A percentile compares a stretch with the other conserved stretches of the same genome.
These are phyloP conservation scores for Anneissia japonica DNA, from an alignment of 35 echinoderm and acorn worm species.

Conservation along the genomic window DNA sequence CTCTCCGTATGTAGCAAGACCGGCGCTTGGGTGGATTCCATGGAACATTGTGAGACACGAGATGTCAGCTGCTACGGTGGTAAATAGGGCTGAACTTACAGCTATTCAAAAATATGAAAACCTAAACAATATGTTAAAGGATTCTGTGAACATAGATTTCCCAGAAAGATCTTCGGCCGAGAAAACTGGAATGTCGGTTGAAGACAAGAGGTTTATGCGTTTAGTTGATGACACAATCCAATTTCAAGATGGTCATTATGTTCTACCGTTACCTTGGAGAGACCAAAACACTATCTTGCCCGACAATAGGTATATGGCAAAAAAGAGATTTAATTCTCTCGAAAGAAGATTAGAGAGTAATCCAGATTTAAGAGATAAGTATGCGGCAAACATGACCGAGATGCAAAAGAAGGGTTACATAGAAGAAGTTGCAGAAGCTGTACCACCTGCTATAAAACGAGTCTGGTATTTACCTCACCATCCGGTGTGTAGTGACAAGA, in stretches of 20 bases:
- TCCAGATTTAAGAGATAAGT: neutral
- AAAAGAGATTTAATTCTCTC: neutral
- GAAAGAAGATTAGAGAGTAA: conserved; percentile 18
- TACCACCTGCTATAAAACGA: neutral
- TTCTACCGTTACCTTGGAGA: conserved; percentile 6
- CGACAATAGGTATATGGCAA: conserved; percentile 4
- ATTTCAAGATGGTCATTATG: conserved; percentile 22
- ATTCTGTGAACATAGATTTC: conserved; percentile 15
- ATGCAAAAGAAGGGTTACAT: neutral
- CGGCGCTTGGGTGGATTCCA: conserved; percentile 6
- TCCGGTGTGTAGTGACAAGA: conserved; percentile 6
- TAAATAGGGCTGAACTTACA: neutral
- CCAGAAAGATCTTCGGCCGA: neutral
- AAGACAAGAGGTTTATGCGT: conserved; percentile 15
- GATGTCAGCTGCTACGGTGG: neutral
- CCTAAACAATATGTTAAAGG: neutral
- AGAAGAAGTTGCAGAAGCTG: neutral
- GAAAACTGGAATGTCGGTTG: conserved; percentile 3
- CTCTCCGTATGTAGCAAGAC: conserved; percentile 7
- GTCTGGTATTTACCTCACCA: conserved; percentile 34
- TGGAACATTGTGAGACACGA: conserved; percentile 27
- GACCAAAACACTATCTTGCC: neutral
- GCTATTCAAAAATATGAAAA: conserved; percentile 17
- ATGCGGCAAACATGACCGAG: neutral
- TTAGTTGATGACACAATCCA: neutral